phyloP scores from a whole-genome alignment of 2,113 vertebrate genomes.

The Xenopus laevis region DNA sequence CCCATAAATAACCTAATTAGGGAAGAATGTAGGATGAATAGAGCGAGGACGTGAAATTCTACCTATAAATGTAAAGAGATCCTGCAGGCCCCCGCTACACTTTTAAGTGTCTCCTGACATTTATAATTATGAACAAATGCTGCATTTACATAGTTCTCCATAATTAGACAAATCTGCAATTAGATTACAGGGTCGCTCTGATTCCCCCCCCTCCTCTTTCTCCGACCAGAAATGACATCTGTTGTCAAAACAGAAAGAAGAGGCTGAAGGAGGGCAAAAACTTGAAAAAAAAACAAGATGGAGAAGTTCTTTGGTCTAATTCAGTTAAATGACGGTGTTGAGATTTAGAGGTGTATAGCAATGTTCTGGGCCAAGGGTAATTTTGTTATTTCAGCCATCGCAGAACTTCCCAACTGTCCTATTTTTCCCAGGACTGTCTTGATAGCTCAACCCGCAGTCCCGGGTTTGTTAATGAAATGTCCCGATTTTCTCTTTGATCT shows the following conservation, averaged over 20 bases:
- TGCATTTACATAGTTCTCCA: conserved; percentile 63
- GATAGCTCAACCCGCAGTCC: no score
- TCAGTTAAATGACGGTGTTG: no score
- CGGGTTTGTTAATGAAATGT: no score
- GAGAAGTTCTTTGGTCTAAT: no score
- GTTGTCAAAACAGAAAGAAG: conserved; percentile 50
- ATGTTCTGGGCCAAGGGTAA: no score
- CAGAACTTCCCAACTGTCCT: no score
- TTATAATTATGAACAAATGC: conserved; percentile 62
- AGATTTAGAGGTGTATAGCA: no score
- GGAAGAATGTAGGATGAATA: conserved; percentile 63
- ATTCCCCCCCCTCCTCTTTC: no score
- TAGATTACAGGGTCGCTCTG: conserved; percentile 2
- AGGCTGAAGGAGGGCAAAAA: not conserved
- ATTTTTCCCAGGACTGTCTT: no score
- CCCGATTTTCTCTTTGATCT: no score
- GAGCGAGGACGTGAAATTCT: conserved; percentile 55
- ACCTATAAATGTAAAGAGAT: conserved; percentile 52
- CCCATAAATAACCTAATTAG: conserved; percentile 84
- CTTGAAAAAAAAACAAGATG: not conserved
- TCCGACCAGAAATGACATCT: conserved; percentile 44
- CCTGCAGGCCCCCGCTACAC: conserved; percentile 55
- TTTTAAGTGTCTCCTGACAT: conserved; percentile 63
- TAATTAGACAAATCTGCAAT: conserved; percentile 64
- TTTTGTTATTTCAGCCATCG: no score